Conservation (phyloP, 2,888 invertebrate genomes). For the Cotesia congregata region DNA sequence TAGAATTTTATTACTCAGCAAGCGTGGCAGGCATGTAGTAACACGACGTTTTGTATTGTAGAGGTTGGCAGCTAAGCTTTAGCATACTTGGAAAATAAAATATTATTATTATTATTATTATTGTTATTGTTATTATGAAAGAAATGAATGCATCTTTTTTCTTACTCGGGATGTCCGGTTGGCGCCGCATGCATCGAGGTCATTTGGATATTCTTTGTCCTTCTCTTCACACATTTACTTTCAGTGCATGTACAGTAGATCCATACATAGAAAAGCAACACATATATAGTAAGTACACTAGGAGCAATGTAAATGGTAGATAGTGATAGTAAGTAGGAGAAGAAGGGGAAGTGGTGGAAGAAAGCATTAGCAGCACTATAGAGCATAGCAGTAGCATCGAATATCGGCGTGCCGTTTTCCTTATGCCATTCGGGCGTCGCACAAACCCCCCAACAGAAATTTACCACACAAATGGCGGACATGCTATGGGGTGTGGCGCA, state of each 20-base stretch:
- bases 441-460: conserved; percentile 49
- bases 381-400: not conserved
- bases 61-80: not conserved
- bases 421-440: conserved; percentile 16
- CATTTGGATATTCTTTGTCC: not conserved
- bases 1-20: not conserved
- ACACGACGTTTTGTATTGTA: not conserved
- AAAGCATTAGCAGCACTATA: not conserved
- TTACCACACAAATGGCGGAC: conserved; percentile 58
- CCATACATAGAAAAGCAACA: no score
- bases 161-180: conserved; percentile 1
- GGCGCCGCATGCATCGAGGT: conserved; percentile 1
- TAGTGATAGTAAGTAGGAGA: not conserved
- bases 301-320: no score
- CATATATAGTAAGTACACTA: no score
- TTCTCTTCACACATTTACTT: not conserved
- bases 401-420: not conserved
- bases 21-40: not conserved
- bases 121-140: not conserved
- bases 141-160: not conserved
- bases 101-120: not conserved
- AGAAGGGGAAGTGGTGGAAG: not conserved
- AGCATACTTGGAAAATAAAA: not conserved
- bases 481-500: conserved; percentile 64
- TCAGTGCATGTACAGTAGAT: no score